Evolutionary conservation across 2,113 vertebrate species (phyloP).

Genomic region (Rhea americana): DNA sequence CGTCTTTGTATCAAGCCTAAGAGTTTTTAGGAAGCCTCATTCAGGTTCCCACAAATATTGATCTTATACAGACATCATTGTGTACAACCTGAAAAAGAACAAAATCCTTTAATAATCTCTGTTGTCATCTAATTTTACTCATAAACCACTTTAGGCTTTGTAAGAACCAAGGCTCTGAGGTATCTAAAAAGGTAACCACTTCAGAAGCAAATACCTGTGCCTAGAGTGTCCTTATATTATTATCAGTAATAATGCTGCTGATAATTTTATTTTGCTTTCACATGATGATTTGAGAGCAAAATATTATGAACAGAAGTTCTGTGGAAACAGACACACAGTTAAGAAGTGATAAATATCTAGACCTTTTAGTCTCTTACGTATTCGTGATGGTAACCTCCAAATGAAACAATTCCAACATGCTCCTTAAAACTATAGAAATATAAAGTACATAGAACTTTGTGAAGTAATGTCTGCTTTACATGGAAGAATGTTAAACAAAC

Average conservation of each 20-base stretch:
- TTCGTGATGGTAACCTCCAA: background rate
- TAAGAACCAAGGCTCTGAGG: background rate
- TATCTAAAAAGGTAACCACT: constrained; percentile 44
- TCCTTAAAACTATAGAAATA: background rate
- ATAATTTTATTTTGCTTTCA: background rate
- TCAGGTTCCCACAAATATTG: constrained; percentile 33
- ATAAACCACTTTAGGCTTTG: constrained; percentile 31
- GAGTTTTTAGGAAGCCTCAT: constrained; percentile 24
- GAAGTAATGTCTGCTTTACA: constrained; percentile 53
- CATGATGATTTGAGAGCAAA: background rate
- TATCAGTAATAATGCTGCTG: background rate
- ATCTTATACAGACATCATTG: constrained; percentile 36
- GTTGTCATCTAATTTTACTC: constrained; percentile 46
- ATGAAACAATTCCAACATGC: background rate
- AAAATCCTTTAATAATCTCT: background rate
- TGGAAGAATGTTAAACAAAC: constrained; percentile 36
- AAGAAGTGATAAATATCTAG: background rate
- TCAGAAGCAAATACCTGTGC: constrained; percentile 8
- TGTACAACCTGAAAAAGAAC: background rate
- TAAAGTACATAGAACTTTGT: constrained; percentile 49
- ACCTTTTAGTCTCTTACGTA: background rate
- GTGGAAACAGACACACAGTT: background rate
- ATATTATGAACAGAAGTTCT: background rate
- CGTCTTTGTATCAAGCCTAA: background rate
- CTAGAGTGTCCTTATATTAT: background rate